Percentiles rank a stretch among this genome's conserved stretches.
phyloP scores from a whole-genome alignment of 1,140 invertebrate genomes.

The Drosophila truncata region DNA sequence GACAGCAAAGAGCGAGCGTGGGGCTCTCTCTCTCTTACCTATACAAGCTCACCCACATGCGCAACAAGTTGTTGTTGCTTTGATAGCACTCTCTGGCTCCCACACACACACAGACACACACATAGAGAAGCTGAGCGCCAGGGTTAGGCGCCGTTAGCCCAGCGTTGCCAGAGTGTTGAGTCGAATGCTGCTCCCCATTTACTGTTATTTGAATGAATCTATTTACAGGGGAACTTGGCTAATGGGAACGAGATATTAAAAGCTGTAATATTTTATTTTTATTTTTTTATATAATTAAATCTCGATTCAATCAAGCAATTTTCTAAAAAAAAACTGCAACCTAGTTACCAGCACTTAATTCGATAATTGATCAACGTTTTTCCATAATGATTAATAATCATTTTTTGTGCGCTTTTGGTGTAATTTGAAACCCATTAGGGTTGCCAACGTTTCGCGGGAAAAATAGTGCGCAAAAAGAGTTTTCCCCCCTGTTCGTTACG shows the following conservation, averaged over 20 bases:
- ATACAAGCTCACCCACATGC: constrained; percentile 55
- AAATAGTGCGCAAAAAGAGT: constrained; percentile 58
- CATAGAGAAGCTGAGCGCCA: constrained; percentile 16
- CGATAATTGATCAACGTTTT: constrained; percentile 42
- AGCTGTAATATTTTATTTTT: background rate
- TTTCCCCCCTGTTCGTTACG: constrained; percentile 14
- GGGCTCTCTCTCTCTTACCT: constrained; percentile 8
- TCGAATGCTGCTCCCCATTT: constrained; percentile 37
- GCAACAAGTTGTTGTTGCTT: constrained; percentile 72
- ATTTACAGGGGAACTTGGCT: constrained; percentile 17
- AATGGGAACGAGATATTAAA: background rate
- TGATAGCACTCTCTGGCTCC: constrained; percentile 30
- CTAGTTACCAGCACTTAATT: constrained; percentile 33
- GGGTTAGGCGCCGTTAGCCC: constrained; percentile 46
- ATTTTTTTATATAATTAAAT: background rate
- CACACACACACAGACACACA: constrained; percentile 12
- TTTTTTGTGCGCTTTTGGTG: constrained; percentile 17
- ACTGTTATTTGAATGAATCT: constrained; percentile 48
- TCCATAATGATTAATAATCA: constrained; percentile 26
- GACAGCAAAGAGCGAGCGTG: background rate
- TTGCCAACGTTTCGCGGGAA: constrained; percentile 26
- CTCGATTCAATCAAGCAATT: background rate
- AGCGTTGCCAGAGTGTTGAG: constrained; percentile 44
- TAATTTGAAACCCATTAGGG: constrained; percentile 52
- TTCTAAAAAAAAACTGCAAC: constrained; percentile 4